Base-by-base conservation (phyloP, 2,888 invertebrate genomes). In the Drosophila ezoana region DNA sequence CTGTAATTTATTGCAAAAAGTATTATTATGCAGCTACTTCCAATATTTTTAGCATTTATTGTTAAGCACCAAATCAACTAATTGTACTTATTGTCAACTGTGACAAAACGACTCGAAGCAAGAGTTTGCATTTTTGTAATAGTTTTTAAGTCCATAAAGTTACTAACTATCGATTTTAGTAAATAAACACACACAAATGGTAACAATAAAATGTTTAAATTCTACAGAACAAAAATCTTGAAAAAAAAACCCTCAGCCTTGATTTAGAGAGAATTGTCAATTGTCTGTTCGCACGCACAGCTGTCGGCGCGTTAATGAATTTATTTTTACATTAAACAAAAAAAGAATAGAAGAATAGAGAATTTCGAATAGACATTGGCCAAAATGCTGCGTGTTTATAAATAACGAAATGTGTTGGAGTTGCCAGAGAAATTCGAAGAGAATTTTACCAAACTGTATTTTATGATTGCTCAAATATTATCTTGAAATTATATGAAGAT, bases 1-100 rank as follows among this genome's bases (percentile, higher is more conserved):
- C 61, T 70, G 79, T 88, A 87, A 89, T 87, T 85, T 87, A 84
- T 84, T 68, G 79, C 69, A 53, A 82, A 63, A 66, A 64, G 28
- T 85, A 85, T 84, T 85, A 85, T 84, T 81, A 81, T 86, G 75
- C 86, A 77, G 71, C 70, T 82, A 87, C 88, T 85, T 85, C 89
- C 89, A 82, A 79, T 85, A 83, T 70, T 77, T 84, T 70, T 72
- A 87, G 79, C 79, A 68, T 69, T 86, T 83, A 81, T 63, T 33
- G 16, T 76, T 88, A 88, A 86, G 84, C 83, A 72, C 69, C 38
- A 61, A 68, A 41, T 18, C 57, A 70, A 68, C 72, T 49, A 52
- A 85, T 63, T 79, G 86, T 80, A 86, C 86, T 87, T 85, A 81
- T 65, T 70, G 64, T 70, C 76, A 81, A 61, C 8, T 8, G 52